Evolutionary conservation across 2,797 vertebrate species (phyloP).

Genomic region (Gephyroberyx darwinii): DNA sequence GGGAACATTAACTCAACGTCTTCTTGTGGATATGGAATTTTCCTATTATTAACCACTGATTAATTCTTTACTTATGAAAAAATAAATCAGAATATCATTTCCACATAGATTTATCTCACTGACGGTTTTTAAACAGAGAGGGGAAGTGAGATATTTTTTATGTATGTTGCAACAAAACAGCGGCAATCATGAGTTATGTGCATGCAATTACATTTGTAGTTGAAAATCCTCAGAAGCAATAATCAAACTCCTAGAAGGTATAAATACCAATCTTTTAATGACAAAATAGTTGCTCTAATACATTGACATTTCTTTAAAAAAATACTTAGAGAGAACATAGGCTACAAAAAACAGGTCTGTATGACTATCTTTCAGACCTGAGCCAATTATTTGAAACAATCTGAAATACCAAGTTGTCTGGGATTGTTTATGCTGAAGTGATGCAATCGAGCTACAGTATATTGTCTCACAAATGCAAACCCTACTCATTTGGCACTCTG

Average conservation of each 20-base stretch:
- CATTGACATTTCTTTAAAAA: conserved; percentile 4
- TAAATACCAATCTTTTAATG: conserved; percentile 32
- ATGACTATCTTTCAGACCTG: neutral
- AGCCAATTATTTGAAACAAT: conserved; percentile 1
- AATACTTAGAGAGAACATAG: conserved; percentile 19
- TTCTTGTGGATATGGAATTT: too few species aligned
- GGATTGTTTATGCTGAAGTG: neutral
- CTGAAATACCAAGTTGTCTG: conserved; percentile 12
- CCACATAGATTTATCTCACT: too few species aligned
- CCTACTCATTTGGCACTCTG: conserved; percentile 54
- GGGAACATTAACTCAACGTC: too few species aligned
- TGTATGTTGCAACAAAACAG: neutral
- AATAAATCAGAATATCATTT: too few species aligned
- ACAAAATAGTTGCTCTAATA: conserved; percentile 24
- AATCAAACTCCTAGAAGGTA: neutral
- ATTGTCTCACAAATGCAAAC: conserved; percentile 1
- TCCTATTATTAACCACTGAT: too few species aligned
- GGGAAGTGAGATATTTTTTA: neutral
- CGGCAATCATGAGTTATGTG: neutral
- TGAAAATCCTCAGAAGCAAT: neutral
- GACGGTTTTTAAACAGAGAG: too few species aligned
- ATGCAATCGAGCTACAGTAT: neutral
- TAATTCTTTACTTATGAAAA: too few species aligned
- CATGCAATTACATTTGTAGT: neutral
- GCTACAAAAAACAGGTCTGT: neutral